A percentile compares a stretch with the other conserved stretches of the same genome.
phyloP scores from a whole-genome alignment of 2,888 invertebrate species.

The Cistogaster globosa region DNA sequence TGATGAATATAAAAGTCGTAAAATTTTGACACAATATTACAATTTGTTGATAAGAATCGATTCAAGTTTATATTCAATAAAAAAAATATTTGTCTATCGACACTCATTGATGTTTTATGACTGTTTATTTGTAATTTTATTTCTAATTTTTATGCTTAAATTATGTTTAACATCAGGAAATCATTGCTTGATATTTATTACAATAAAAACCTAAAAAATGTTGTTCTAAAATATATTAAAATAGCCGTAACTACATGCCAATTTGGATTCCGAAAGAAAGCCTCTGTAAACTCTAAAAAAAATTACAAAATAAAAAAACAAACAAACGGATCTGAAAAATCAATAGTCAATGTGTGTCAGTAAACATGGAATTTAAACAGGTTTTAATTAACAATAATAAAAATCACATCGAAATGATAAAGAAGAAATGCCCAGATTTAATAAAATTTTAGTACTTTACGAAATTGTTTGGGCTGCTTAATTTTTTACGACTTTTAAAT shows the following conservation, averaged over 20 bases:
- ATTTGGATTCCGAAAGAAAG: slow-evolving; percentile 9
- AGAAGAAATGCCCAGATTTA: slow-evolving; percentile 60
- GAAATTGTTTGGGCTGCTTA: slow-evolving; percentile 47
- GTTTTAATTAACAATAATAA: slow-evolving; percentile 30
- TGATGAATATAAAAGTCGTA: slow-evolving; percentile 62
- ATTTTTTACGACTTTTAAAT: slow-evolving; percentile 71
- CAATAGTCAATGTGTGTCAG: not conserved
- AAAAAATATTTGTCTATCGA: slow-evolving; percentile 22
- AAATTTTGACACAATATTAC: slow-evolving; percentile 68
- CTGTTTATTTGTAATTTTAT: slow-evolving; percentile 38
- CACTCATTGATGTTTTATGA: slow-evolving; percentile 2
- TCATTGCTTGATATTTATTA: slow-evolving; percentile 66
- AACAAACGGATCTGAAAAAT: slow-evolving; percentile 39
- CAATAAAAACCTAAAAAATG: slow-evolving; percentile 57
- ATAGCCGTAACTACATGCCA: not conserved
- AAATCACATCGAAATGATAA: slow-evolving; percentile 3
- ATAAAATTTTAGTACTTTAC: slow-evolving; percentile 26
- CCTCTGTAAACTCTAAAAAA: not conserved
- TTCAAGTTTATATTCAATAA: slow-evolving; percentile 31
- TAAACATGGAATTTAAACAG: slow-evolving; percentile 25
- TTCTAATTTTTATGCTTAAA: slow-evolving; percentile 51
- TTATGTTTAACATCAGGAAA: slow-evolving; percentile 54
- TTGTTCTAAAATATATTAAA: slow-evolving; percentile 47
- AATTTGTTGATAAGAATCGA: slow-evolving; percentile 67
- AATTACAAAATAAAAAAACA: no score